Conservation (phyloP, 2,888 invertebrate species). For the Dolichopus griseipennis region DNA sequence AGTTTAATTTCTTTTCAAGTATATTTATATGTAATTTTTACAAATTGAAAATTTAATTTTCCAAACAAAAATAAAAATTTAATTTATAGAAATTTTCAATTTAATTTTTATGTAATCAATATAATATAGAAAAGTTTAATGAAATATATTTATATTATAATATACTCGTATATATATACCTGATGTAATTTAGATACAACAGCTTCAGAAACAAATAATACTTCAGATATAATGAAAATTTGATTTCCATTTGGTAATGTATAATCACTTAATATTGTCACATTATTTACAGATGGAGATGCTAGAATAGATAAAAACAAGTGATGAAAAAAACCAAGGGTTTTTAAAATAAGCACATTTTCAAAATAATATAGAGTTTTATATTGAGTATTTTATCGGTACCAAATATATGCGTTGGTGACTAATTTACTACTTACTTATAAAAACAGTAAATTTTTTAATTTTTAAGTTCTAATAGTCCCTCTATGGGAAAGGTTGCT, state of each 20-base stretch:
- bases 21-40: slow-evolving; percentile 9
- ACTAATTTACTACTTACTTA: too few relatives aligned
- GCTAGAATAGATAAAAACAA: slow-evolving; percentile 35
- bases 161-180: slow-evolving; percentile 34
- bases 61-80: not conserved
- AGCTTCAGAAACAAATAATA: slow-evolving; percentile 53
- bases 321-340: not conserved
- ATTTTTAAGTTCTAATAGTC: too few relatives aligned
- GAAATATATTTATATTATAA: not conserved
- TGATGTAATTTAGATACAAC: slow-evolving; percentile 54
- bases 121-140: not conserved
- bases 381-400: too few relatives aligned
- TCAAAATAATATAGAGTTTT: too few relatives aligned
- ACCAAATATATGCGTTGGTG: too few relatives aligned
- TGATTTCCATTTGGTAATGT: slow-evolving; percentile 55
- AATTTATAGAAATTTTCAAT: too few relatives aligned
- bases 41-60: slow-evolving; percentile 2
- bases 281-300: slow-evolving; percentile 50
- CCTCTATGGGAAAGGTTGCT: too few relatives aligned
- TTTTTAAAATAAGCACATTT: too few relatives aligned
- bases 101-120: too few relatives aligned
- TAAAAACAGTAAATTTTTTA: too few relatives aligned
- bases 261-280: slow-evolving; percentile 51
- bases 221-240: slow-evolving; percentile 53
- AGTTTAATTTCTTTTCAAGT: slow-evolving; percentile 15